Evolutionary conservation across 2,888 invertebrate genomes (phyloP), one percentile per base, ranked within the genome.

Genomic region (Metacarcinus magister): DNA sequence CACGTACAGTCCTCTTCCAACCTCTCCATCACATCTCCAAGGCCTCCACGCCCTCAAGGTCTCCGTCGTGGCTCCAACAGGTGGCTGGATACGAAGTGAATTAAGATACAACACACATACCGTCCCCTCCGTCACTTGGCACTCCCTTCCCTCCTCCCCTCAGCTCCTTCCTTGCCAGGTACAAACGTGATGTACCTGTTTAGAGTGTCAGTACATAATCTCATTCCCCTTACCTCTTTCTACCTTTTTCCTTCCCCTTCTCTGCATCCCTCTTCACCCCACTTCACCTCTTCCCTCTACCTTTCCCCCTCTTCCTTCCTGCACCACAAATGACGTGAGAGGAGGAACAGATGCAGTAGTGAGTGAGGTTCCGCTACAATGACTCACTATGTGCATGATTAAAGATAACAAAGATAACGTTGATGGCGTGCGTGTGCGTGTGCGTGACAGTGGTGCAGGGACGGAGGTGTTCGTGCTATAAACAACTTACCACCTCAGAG

Each of bases 401-500:
- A 7, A 23, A n/a, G 48, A 46, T 48, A 92, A 46, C 28, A 46
- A 10, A 19, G 48, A 54, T 54, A 92, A 28, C 48, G 92, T 10
- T 32, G 39, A 8, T 75, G 67, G 4, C 23, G 32, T 54, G 54
- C 2, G 82, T 87, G 32, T 54, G 54, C 2, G 82, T 87, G 75
- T 82, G 87, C n/a, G 87, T 2, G 16, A 16, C 3, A 39, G 87
- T 32, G 46, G 92, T 8, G 92, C 23, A 23, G 0, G 43, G 48
- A 28, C 67, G 23, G n/a, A 23, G 28, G 16, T 19, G 67, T 23
- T 13, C 32, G 19, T 67, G 46, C 13, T 43, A 92, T 10, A 8
- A 43, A 28, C 43, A 91, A 46, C 60, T 60, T 60, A 43, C 92
- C 92, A 92, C 92, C 60, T n/a, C 67, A 67, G n/a, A 23, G 67